Evolutionary conservation across 2,797 vertebrate genomes (phyloP), one percentile per base, ranked within the genome.

Genomic region (Myotis daubentonii): DNA sequence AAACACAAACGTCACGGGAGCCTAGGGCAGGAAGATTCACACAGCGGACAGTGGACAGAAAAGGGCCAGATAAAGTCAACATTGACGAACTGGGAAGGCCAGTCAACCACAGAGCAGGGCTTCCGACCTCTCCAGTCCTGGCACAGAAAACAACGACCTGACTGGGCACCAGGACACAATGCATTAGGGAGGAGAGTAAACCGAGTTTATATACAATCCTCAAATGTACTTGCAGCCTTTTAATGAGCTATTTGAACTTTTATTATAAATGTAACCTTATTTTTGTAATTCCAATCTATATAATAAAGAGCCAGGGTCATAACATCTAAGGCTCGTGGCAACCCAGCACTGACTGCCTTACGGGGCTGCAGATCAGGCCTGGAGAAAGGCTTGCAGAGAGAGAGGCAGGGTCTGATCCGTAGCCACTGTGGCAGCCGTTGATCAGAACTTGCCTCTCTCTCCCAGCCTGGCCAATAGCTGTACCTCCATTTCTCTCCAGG

Each of bases 281-380:
- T 98, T 97, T 96, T 97, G 91, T 93, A 96, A 96, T 97, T 97
- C 97, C 95, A 97, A 94, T 96, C 47, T 47, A 47, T 13, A 47
- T 47, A 47, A 47, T 47, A 47, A 13, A 13, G 47, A 47, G 47
- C 47, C 47, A 47, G 47, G 47, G 12, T 13, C 47, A 0, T 13
- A 47, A 47, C 47, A 47, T 47, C 47, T 47, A 47, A 47, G 47
- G 47, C 47, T 47, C 11, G 12, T 44, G 41, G 41, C 41, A 44
- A 44, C 41, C 41, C 41, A 44, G 41, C 41, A 47, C 44, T 47
- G 47, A 13, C 47, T 47, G 47, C 47, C 47, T 47, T 47, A 47
- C 12, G 47, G 44, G 47, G 47, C 47, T 47, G 47, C 47, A 47
- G 47, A 13, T 47, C 47, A 47, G 47, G 47, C 47, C 47, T 11